Conservation (phyloP, 2,113 vertebrate species). For the Dicentrarchus labrax region DNA sequence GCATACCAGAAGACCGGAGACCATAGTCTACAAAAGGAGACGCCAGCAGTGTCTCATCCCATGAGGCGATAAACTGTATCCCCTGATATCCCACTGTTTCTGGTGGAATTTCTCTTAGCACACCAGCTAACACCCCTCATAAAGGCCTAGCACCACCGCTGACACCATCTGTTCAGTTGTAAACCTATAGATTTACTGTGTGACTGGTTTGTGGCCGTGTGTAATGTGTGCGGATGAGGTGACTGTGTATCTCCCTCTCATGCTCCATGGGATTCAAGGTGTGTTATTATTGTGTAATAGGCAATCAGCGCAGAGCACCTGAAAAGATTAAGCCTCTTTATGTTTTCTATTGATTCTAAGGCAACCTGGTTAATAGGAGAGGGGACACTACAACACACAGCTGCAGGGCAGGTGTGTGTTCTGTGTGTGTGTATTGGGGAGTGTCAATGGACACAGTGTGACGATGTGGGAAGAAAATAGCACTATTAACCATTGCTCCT, state of each 20-base stretch:
- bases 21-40: constrained; percentile 39
- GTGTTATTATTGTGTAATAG: constrained; percentile 86
- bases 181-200: constrained; percentile 76
- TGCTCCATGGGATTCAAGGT: constrained; percentile 70
- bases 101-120: constrained; percentile 62
- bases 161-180: constrained; percentile 65
- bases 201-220: constrained; percentile 54
- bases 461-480: constrained; percentile 70
- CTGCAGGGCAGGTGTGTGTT: constrained; percentile 71
- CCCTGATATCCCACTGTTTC: constrained; percentile 62
- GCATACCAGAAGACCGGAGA: constrained; percentile 49
- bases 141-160: constrained; percentile 59
- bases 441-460: constrained; percentile 38
- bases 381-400: constrained; percentile 71
- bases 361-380: constrained; percentile 82
- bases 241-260: constrained; percentile 66
- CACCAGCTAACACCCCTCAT: constrained; percentile 62
- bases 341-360: constrained; percentile 84
- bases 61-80: constrained; percentile 59
- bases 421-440: constrained; percentile 27
- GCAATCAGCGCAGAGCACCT: constrained; percentile 84
- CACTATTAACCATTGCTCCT: constrained; percentile 82
- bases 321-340: constrained; percentile 84
- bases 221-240: constrained; percentile 51
- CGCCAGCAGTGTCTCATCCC: constrained; percentile 55